Conservation (phyloP, 92 coral and sea anemone genomes). For the Pocillopora meandrina region DNA sequence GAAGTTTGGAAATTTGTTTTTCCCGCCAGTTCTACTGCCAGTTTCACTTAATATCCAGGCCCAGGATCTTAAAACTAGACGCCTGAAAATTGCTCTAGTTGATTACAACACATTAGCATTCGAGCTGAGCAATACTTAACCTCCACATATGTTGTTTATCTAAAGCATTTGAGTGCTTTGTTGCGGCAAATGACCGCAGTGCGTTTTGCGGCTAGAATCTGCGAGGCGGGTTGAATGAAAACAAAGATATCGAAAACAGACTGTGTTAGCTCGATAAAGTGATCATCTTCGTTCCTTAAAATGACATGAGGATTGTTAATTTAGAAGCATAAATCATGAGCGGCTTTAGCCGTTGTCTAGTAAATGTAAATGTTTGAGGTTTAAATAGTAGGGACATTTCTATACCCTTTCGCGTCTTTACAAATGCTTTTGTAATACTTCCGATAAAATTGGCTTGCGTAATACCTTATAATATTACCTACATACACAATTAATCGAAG, state of each 20-base stretch:
- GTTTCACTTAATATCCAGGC: not conserved
- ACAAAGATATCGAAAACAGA: slow-evolving; percentile 31
- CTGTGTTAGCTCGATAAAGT: not conserved
- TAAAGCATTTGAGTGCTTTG: slow-evolving; percentile 44
- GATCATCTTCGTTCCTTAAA: not conserved
- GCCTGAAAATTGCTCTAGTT: not conserved
- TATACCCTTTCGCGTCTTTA: slow-evolving; percentile 1
- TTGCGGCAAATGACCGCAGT: slow-evolving; percentile 37
- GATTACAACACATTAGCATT: slow-evolving; percentile 26
- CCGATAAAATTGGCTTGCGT: slow-evolving; percentile 36
- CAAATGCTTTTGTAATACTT: not conserved
- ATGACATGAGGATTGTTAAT: not conserved
- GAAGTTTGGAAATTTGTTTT: not conserved
- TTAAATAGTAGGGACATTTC: slow-evolving; percentile 23
- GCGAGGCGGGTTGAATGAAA: slow-evolving; percentile 43
- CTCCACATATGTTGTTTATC: slow-evolving; percentile 23
- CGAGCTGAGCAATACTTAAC: slow-evolving; percentile 31
- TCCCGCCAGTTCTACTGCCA: not conserved
- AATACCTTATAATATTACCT: slow-evolving; percentile 17
- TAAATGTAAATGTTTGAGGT: slow-evolving; percentile 10
- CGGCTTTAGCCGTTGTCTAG: not conserved
- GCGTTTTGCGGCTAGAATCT: slow-evolving; percentile 37
- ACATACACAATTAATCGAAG: slow-evolving; percentile 8
- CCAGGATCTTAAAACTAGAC: not conserved
- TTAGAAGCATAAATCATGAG: not conserved